These are phyloP conservation scores for Oenanthe melanoleuca DNA, from an alignment of 2,113 vertebrate genomes.

Conservation along the genomic window DNA sequence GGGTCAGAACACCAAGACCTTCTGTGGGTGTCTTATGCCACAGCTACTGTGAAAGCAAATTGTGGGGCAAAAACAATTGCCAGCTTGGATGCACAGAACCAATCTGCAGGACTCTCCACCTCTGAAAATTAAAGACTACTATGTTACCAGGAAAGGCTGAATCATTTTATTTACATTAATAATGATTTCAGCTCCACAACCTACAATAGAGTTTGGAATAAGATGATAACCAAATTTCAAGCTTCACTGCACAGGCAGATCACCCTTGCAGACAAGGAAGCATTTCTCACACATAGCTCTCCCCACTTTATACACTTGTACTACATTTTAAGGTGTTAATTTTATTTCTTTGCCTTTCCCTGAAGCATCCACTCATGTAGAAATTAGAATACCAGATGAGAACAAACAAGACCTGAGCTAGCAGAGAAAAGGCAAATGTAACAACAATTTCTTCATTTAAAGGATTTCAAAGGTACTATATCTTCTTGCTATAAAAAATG, in stretches of 20 bases:
- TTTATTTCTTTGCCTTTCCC: background rate
- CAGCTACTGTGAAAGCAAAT: background rate
- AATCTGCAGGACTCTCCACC: background rate
- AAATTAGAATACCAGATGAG: background rate
- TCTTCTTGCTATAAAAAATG: background rate
- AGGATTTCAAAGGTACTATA: background rate
- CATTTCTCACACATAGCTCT: background rate
- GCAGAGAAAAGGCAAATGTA: background rate
- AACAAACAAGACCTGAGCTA: background rate
- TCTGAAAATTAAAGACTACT: background rate
- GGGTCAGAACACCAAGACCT: background rate
- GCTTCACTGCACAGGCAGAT: slow-evolving; percentile 16
- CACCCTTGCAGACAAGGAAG: background rate
- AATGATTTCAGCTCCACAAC: slow-evolving; percentile 33
- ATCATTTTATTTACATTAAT: slow-evolving; percentile 49
- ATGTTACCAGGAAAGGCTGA: background rate
- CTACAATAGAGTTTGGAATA: slow-evolving; percentile 7
- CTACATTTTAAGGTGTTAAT: background rate
- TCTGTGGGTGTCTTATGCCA: background rate
- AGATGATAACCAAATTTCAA: slow-evolving; percentile 45
- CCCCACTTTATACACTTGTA: background rate
- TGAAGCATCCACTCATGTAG: background rate
- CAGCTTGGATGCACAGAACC: background rate
- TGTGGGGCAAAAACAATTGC: background rate
- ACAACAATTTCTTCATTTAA: background rate